Evolutionary conservation across 2,888 invertebrate genomes (phyloP), one percentile per base, ranked within the genome.

Genomic region (Exephanes ischioxanthus): DNA sequence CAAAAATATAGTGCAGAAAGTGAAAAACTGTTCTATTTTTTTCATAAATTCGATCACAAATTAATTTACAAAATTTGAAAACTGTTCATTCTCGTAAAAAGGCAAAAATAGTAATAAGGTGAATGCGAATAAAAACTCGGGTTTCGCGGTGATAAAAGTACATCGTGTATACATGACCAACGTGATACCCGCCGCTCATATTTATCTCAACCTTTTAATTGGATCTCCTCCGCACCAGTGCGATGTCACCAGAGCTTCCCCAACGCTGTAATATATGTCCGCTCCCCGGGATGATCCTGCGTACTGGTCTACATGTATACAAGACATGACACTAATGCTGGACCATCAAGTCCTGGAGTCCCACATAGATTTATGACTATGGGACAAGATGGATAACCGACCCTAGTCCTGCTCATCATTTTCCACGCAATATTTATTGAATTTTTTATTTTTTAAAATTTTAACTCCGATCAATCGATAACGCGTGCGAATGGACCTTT

Each of bases 131-230:
- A 9, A 19, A 72, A 72, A 72, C 37, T 22, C 41, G 72, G 41
- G 72, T 51, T 26, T 41, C 58, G 11, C 22, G 22, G 48, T 22
- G 14, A 37, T 66, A 37, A 73, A 58, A 51, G 30, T 33, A 16
- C 63, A 63, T n/a, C 63, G 30, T 33, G n/a, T 30, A 33, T 63
- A 63, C 33, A 30, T 30, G 37, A 76, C 66, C 33, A 76, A 70
- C 68, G 53, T 53, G 79, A 80, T 71, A 72, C 79, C 66, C 16
- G 71, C 67, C 66, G 66, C 11, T 37, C 82, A 67, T 80, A 80
- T 85, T 83, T 68, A 76, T 85, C 76, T 80, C 71, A 87, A 86
- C 80, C 86, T 88, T 88, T 88, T 90, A 90, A 90, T 90, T 90
- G 88, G 89, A 86, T 86, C 81, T 88, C 88, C 88, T 45, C 73